Base-by-base conservation (phyloP, 2,888 invertebrate species). In the Phlogophora meticulosa region DNA sequence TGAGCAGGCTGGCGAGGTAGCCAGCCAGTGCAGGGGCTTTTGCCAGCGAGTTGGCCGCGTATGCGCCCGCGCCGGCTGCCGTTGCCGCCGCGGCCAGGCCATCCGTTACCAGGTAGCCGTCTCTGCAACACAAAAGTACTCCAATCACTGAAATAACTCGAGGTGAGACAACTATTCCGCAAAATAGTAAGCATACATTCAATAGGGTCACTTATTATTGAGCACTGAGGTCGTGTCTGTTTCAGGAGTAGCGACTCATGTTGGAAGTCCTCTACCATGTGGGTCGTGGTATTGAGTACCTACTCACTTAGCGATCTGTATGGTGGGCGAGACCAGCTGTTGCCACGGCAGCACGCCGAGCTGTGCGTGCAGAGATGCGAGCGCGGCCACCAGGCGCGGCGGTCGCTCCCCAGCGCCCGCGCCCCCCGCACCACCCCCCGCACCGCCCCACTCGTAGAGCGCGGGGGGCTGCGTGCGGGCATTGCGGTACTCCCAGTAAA, bases 401-500 rank as follows among this genome's bases (percentile, higher is more conserved):
- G 88, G 76, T 2, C 86, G 81, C 58, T 52, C 74, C 49, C 51
- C 38, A 17, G 49, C 32, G 17, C 38, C 49, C 46, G 34, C 42
- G 32, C 20, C 55, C 34, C 34, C 49, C 2, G 2, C 22, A 7
- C 0, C 48, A 22, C 32, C 71, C 48, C 34, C 72, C 51, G 60
- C 77, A 3, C 84, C 87, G 15, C 92, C 92, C 91, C 94, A 93
- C 82, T 93, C 91, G 65, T 93, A 89, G 7, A 97, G 96, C 66
- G 34, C 32, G 11, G 85, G 67, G 36, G 82, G 78, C 72, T 85
- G 85, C 17, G 81, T 79, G 89, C 92, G 88, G 83, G 85, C 71
- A 92, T 95, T 70, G 11, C 96, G 94, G 88, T 97, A 98, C 90
- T 97, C 97, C 93, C 98, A 97, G 84, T 97, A 96, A 84, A 98